Evolutionary conservation across 2,113 vertebrate species (phyloP).

Genomic region (Agapornis roseicollis): DNA sequence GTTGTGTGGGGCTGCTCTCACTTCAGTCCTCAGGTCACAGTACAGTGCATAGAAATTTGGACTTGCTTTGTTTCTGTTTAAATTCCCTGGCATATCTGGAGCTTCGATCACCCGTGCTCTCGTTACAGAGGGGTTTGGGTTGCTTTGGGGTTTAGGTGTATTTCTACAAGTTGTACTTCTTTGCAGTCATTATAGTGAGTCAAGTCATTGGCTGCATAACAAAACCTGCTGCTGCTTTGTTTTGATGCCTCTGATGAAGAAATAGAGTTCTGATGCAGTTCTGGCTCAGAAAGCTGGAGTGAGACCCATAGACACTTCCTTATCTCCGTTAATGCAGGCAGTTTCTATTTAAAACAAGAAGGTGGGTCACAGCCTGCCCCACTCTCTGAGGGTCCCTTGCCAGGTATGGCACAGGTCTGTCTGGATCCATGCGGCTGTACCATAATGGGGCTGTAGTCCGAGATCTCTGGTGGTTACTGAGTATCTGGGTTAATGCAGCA

Average conservation of each 20-base stretch:
- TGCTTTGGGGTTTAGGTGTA: not conserved
- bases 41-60: not conserved
- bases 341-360: not conserved
- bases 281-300: not conserved
- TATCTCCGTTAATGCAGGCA: not conserved
- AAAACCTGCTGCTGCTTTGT: not conserved
- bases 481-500: not conserved
- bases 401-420: not conserved
- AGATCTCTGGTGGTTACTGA: not conserved
- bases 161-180: not conserved
- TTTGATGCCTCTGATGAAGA: not conserved
- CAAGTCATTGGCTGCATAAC: not conserved
- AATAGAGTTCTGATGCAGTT: not conserved
- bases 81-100: not conserved
- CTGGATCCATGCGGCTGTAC: not conserved
- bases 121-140: not conserved
- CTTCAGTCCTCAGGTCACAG: not conserved
- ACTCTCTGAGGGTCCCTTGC: not conserved
- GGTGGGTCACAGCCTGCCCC: not conserved
- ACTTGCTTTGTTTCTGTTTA: not conserved
- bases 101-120: not conserved
- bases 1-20: not conserved
- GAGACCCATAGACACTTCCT: not conserved
- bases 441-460: rapidly evolving
- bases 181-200: not conserved